phyloP scores from a whole-genome alignment of 53 echinoderm and acorn worm species.

The Echinarachnius parma region DNA sequence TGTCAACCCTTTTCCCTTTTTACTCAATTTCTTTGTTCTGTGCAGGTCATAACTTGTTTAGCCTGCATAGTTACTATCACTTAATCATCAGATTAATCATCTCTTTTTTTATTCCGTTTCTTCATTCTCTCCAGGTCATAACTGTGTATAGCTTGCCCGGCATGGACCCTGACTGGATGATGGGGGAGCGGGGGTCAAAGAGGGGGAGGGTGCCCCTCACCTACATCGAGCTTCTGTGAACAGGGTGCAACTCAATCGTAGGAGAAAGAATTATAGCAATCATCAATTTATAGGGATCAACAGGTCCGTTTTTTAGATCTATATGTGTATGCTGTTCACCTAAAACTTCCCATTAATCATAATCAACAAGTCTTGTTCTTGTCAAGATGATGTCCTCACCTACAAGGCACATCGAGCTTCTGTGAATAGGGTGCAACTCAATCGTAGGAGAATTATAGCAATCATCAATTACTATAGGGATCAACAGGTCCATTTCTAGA shows the following conservation, averaged over 20 bases:
- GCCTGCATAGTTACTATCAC: background rate
- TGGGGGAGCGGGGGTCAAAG: constrained; percentile 66
- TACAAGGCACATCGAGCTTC: constrained; percentile 85
- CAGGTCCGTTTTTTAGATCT: no score
- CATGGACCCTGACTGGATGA: constrained; percentile 78
- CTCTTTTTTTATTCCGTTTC: background rate
- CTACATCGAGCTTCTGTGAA: constrained; percentile 76
- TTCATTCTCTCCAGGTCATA: constrained; percentile 61
- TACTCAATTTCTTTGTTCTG: background rate
- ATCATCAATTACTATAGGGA: no score
- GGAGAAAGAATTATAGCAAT: no score
- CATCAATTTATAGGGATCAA: no score
- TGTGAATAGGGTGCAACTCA: constrained; percentile 20
- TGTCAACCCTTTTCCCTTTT: no score
- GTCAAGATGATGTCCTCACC: no score
- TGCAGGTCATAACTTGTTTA: background rate
- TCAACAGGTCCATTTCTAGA: no score
- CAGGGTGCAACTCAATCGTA: no score
- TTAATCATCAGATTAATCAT: background rate
- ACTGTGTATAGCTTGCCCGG: constrained; percentile 90
- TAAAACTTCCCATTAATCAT: no score
- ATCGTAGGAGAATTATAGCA: no score
- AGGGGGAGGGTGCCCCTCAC: constrained; percentile 83
- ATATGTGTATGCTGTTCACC: no score
- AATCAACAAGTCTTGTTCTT: no score